Conservation (phyloP, 2,113 vertebrate species). For the Pseudolaguvia tuberculata region DNA sequence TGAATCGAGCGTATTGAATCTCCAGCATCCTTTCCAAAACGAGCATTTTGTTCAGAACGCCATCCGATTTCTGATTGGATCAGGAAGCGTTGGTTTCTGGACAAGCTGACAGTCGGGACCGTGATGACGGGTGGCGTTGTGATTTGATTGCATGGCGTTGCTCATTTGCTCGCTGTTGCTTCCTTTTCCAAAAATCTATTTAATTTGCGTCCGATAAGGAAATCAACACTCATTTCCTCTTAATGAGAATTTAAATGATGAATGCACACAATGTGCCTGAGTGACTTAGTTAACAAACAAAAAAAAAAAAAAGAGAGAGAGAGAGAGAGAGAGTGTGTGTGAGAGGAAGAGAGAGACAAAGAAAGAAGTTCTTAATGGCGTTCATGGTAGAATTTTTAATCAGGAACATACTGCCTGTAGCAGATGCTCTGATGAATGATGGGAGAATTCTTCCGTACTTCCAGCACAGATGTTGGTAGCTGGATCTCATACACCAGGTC, state of each 20-base stretch:
- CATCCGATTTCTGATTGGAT: constrained; percentile 47
- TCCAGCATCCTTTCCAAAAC: constrained; percentile 50
- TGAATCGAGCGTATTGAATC: constrained; percentile 52
- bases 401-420: constrained; percentile 30
- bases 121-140: constrained; percentile 18
- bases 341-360: background rate
- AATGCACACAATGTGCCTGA: constrained; percentile 38
- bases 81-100: constrained; percentile 51
- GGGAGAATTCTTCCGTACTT: constrained; percentile 33
- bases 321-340: too few relatives aligned
- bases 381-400: constrained; percentile 36
- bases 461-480: constrained; percentile 46
- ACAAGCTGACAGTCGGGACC: constrained; percentile 46
- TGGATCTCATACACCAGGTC: constrained; percentile 30
- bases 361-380: constrained; percentile 11
- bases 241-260: constrained; percentile 52
- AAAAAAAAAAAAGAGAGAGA: too few relatives aligned
- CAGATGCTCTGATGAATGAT: constrained; percentile 42
- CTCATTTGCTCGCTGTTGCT: constrained; percentile 43
- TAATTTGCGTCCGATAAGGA: constrained; percentile 45
- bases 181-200: constrained; percentile 48
- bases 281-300: background rate
- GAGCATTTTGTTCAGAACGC: constrained; percentile 42
- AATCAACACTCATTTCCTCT: constrained; percentile 41
- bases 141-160: constrained; percentile 50